These are phyloP conservation scores for Microctonus hyperodae DNA, from an alignment of 2,888 invertebrate genomes.

Conservation along the genomic window DNA sequence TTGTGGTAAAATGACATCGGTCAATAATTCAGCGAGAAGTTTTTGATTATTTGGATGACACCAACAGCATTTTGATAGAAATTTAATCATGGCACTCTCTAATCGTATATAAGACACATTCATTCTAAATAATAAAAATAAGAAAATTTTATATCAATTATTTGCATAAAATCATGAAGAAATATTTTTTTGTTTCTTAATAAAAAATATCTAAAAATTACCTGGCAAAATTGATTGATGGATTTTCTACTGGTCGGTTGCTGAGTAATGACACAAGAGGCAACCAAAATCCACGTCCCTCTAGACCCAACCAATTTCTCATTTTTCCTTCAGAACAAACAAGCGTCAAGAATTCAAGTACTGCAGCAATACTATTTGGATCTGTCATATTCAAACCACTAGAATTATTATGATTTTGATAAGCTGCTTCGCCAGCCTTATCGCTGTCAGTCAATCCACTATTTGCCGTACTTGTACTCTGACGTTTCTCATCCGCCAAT, in stretches of 20 bases:
- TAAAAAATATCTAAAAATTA: conserved; percentile 34
- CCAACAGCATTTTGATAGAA: conserved; percentile 83
- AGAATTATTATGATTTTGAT: conserved; percentile 42
- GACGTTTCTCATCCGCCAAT: conserved; percentile 39
- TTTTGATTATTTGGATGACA: conserved; percentile 87
- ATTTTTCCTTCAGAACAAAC: conserved; percentile 81
- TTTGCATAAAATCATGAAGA: neutral
- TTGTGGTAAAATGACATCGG: conserved; percentile 76
- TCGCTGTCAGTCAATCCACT: conserved; percentile 64
- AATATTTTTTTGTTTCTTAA: neutral
- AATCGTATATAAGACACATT: conserved; percentile 62
- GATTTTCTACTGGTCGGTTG: conserved; percentile 66
- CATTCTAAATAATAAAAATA: conserved; percentile 40
- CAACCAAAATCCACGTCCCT: conserved; percentile 87
- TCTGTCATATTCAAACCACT: conserved; percentile 65
- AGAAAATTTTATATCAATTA: neutral
- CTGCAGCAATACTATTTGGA: conserved; percentile 69
- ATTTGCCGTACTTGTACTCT: conserved; percentile 25
- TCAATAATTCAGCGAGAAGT: conserved; percentile 80
- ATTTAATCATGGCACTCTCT: conserved; percentile 80
- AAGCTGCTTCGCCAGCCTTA: conserved; percentile 58
- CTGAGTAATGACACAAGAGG: conserved; percentile 80
- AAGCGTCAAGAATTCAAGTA: conserved; percentile 83
- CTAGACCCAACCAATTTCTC: conserved; percentile 86
- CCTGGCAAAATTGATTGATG: conserved; percentile 54